These are phyloP conservation scores for Steromphala cineraria DNA, from an alignment of 2,888 invertebrate species.

Conservation along the genomic window DNA sequence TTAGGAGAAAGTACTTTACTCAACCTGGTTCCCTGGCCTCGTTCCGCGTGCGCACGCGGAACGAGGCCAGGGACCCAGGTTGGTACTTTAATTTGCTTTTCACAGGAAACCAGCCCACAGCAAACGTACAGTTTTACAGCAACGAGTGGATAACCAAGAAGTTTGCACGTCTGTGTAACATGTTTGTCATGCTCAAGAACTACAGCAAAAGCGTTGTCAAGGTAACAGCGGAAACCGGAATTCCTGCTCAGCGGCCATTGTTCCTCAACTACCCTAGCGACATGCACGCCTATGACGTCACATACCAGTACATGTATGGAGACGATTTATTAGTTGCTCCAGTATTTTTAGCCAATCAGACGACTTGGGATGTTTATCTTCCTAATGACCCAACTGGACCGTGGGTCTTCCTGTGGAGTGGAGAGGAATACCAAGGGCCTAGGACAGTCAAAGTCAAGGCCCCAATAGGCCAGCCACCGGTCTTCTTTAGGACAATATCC, in stretches of 20 bases:
- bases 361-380: constrained; percentile 53
- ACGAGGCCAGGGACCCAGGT: too few species aligned
- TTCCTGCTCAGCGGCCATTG: constrained; percentile 65
- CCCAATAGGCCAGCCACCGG: constrained; percentile 65
- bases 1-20: too few species aligned
- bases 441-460: constrained; percentile 45
- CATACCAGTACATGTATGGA: constrained; percentile 69
- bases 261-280: constrained; percentile 62
- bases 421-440: constrained; percentile 34
- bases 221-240: constrained; percentile 43
- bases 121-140: constrained; percentile 62
- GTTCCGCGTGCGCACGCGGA: too few species aligned
- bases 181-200: constrained; percentile 56
- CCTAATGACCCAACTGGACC: constrained; percentile 41
- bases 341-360: constrained; percentile 50
- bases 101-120: constrained; percentile 61
- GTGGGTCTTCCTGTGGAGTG: constrained; percentile 63
- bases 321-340: constrained; percentile 67
- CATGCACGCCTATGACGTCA: constrained; percentile 37
- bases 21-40: too few species aligned
- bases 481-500: constrained; percentile 60
- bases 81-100: constrained; percentile 26
- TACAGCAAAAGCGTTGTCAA: constrained; percentile 49
- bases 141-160: constrained; percentile 36
- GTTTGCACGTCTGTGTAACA: constrained; percentile 56